Percentiles rank a stretch among this genome's conserved stretches.
Evolutionary conservation across 2,797 vertebrate species (phyloP).

Genomic region (Knipowitschia caucasica): DNA sequence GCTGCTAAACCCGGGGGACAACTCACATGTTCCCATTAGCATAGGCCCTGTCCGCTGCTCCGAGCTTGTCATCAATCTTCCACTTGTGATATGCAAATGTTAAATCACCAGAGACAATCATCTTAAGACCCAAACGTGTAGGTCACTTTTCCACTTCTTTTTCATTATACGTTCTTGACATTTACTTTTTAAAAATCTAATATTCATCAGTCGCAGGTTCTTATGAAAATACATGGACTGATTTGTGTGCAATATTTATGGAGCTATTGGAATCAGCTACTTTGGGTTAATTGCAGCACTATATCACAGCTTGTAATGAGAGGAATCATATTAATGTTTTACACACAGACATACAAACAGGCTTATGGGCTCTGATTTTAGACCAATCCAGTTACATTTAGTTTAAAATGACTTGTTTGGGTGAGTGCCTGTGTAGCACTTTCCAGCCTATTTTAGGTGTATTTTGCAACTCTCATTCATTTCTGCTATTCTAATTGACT

Average conservation of each 20-base stretch:
- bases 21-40: slow-evolving; percentile 54
- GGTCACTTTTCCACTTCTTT: not conserved
- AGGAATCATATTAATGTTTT: not conserved
- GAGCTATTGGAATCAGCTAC: not conserved
- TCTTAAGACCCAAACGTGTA: not conserved
- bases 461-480: too few species aligned
- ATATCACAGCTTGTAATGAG: not conserved
- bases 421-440: too few species aligned
- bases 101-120: not conserved
- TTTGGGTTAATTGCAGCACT: not conserved
- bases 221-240: not conserved
- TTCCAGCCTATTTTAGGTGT: too few species aligned
- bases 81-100: slow-evolving; percentile 52
- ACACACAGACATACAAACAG: too few species aligned
- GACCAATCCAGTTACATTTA: too few species aligned
- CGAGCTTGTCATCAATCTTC: slow-evolving; percentile 58
- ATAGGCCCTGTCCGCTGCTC: slow-evolving; percentile 54
- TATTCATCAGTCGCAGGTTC: not conserved
- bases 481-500: too few species aligned
- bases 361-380: too few species aligned
- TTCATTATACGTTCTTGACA: not conserved
- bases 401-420: too few species aligned
- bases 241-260: not conserved
- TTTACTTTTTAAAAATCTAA: not conserved
- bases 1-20: slow-evolving; percentile 47